Evolutionary conservation across 2,888 invertebrate species (phyloP).

Genomic region (Plagodis dolabraria): DNA sequence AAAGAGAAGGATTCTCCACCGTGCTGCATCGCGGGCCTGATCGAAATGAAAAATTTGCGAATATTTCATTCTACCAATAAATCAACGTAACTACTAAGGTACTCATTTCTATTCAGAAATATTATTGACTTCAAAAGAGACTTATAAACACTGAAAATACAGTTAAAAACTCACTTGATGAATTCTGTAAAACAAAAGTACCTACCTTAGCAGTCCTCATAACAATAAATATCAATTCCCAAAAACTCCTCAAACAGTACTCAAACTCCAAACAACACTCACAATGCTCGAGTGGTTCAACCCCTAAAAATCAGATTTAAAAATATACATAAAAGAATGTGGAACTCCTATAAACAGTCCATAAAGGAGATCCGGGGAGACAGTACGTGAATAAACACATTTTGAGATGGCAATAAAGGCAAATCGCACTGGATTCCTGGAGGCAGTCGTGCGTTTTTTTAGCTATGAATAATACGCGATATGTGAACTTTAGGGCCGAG

Average conservation of each 20-base stretch:
- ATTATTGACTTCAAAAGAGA: no score
- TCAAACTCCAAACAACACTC: constrained; percentile 11
- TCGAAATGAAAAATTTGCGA: no score
- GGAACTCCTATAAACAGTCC: constrained; percentile 29
- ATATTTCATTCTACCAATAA: no score
- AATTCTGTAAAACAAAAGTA: neutral
- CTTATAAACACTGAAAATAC: no score
- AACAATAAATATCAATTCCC: constrained; percentile 7
- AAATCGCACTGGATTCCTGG: constrained; percentile 36
- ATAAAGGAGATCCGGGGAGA: constrained; percentile 37
- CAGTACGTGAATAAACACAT: constrained; percentile 48
- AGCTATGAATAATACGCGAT: constrained; percentile 42
- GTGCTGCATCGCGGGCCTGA: no score
- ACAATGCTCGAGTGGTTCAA: constrained; percentile 2
- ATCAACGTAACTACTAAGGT: no score
- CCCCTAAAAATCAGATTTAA: constrained; percentile 20
- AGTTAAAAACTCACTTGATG: no score
- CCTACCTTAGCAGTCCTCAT: neutral
- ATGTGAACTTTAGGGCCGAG: no score
- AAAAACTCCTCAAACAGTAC: constrained; percentile 14
- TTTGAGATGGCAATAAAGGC: constrained; percentile 47
- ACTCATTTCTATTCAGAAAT: no score
- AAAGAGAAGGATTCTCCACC: no score
- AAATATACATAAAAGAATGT: constrained; percentile 24
- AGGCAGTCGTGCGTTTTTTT: constrained; percentile 31